Percentiles rank a stretch among this genome's conserved stretches.
Conservation (phyloP, 2,888 invertebrate genomes). For the Nasonia oneida region DNA sequence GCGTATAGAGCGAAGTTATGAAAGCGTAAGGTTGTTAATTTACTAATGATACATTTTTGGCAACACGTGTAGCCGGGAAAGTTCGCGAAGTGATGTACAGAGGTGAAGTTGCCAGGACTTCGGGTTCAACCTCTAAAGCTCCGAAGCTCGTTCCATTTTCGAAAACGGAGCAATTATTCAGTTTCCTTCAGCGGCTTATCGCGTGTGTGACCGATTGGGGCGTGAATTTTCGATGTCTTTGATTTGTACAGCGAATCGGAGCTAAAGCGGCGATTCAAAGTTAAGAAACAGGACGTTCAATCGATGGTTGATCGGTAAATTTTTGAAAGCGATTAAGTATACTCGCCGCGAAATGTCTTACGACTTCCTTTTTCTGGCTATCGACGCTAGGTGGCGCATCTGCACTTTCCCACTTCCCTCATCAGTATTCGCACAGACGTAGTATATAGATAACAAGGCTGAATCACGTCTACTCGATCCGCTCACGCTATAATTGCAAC, state of each 20-base stretch:
- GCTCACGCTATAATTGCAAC: too few species aligned
- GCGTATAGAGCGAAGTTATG: not conserved
- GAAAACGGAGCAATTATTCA: constrained; percentile 24
- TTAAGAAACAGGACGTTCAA: not conserved
- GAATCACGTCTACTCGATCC: too few species aligned
- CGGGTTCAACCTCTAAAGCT: constrained; percentile 14
- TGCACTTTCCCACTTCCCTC: too few species aligned
- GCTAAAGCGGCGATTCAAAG: not conserved
- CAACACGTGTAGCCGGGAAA: constrained; percentile 13
- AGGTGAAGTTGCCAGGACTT: constrained; percentile 30
- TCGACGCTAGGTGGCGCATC: too few species aligned
- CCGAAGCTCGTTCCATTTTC: constrained; percentile 16
- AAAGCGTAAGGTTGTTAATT: constrained; percentile 24
- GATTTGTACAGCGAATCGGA: too few species aligned
- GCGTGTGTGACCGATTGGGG: not conserved
- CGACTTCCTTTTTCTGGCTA: not conserved
- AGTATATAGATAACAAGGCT: too few species aligned
- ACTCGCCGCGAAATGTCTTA: not conserved
- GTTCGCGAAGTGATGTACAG: not conserved
- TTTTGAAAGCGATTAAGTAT: not conserved
- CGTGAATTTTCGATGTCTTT: too few species aligned
- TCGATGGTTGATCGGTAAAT: not conserved
- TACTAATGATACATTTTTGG: constrained; percentile 4
- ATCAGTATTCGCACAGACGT: too few species aligned
- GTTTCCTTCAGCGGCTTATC: not conserved